These are phyloP conservation scores for Andricus grossulariae DNA, from an alignment of 1,140 invertebrate species.

Conservation along the genomic window DNA sequence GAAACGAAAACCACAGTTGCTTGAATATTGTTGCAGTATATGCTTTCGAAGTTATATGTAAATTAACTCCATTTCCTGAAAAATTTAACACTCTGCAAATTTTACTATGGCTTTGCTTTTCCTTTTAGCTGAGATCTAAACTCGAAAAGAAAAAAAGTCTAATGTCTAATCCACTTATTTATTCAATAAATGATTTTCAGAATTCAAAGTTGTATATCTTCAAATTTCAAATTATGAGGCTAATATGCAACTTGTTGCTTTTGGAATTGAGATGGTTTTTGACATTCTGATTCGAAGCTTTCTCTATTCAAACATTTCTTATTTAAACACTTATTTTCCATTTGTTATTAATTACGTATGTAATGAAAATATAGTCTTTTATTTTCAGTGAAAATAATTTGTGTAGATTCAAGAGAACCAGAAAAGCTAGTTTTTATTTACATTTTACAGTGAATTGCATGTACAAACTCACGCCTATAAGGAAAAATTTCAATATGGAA, in stretches of 20 bases:
- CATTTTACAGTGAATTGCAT: background rate
- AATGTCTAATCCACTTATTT: too few species aligned
- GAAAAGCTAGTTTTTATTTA: constrained; percentile 18
- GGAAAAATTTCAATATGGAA: background rate
- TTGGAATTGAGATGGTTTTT: too few species aligned
- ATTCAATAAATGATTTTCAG: too few species aligned
- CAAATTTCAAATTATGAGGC: too few species aligned
- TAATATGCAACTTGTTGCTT: too few species aligned
- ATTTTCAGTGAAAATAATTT: background rate
- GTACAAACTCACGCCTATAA: background rate
- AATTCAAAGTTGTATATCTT: too few species aligned
- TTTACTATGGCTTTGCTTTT: background rate
- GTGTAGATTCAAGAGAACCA: background rate
- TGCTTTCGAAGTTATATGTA: background rate
- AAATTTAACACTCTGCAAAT: background rate
- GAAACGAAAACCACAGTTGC: background rate
- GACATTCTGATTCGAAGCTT: too few species aligned
- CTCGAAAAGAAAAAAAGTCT: background rate
- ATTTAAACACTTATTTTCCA: too few species aligned
- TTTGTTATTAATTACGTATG: too few species aligned
- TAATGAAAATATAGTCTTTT: too few species aligned
- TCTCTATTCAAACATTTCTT: too few species aligned
- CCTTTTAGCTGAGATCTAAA: background rate
- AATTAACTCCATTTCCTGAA: constrained; percentile 2
- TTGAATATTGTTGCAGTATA: background rate